These are phyloP conservation scores for Caenorhabditis doughertyi DNA, from an alignment of 2,888 invertebrate species.

Conservation along the genomic window DNA sequence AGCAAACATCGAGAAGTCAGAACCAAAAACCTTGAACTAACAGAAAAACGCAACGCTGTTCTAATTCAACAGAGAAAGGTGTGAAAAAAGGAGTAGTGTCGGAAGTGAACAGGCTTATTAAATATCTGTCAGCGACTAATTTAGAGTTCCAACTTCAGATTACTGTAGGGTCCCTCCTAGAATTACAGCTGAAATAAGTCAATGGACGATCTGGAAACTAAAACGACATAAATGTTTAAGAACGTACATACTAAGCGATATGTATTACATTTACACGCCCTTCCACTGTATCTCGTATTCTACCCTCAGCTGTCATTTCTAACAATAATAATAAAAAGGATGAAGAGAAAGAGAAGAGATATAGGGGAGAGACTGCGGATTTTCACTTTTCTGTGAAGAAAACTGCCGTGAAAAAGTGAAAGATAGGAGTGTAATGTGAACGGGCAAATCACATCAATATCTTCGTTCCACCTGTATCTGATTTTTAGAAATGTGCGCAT, in stretches of 20 bases:
- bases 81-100: too few relatives aligned
- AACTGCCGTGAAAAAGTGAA: slow-evolving; percentile 28
- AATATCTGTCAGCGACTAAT: too few relatives aligned
- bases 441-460: slow-evolving; percentile 8
- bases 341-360: slow-evolving; percentile 1
- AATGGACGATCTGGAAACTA: neutral
- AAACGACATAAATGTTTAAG: neutral
- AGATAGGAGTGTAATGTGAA: slow-evolving; percentile 45
- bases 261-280: slow-evolving; percentile 25
- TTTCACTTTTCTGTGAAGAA: slow-evolving; percentile 15
- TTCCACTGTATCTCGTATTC: slow-evolving; percentile 13
- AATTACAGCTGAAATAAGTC: neutral
- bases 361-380: neutral
- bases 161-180: too few relatives aligned
- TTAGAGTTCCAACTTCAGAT: too few relatives aligned
- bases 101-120: too few relatives aligned
- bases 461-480: slow-evolving; percentile 47
- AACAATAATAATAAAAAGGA: slow-evolving; percentile 29
- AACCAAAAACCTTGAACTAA: too few relatives aligned
- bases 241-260: slow-evolving; percentile 2
- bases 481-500: neutral
- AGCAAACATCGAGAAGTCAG: too few relatives aligned
- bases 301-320: slow-evolving; percentile 27
- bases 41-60: too few relatives aligned
- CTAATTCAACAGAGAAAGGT: too few relatives aligned